Base-by-base conservation (phyloP, 2,113 vertebrate species). In the Clarias magur region DNA sequence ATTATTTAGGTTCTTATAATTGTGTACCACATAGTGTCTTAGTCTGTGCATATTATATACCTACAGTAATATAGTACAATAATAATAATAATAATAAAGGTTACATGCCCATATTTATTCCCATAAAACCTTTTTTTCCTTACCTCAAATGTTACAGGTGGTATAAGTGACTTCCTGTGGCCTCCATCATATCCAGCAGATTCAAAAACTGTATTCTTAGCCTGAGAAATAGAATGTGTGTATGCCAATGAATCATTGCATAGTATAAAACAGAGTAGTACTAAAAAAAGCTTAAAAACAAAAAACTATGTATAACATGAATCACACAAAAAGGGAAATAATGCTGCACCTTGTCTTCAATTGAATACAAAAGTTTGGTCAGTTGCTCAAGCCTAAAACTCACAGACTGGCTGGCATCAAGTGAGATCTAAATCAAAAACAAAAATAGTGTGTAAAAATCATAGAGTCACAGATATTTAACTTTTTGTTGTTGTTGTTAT, bases 81-180 rank as follows among this genome's bases (percentile, higher is more conserved):
- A 34, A 34, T 34, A 34, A 23, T 53, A 38, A 38, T 38, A 38
- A 38, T 38, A 38, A 53, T n/a, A 54, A 25, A 48, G 17, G n/a
- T 63, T 7, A 16, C 53, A 27, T 27, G 17, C 17, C 2, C 0
- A 30, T 30, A 23, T 48, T 67, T 10, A 38, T 84, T 27, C 19
- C 8, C 25, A 63, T 53, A 56, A 59, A 70, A n/a, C 7, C 3
- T 78, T 21, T 85, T 62, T 85, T 87, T 38, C 34, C 34, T 89
- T 88, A 99, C 98, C 96, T 99, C 98, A 85, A 99, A 99, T 2
- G 92, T 96, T 75, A 98, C 96, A 0, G 96, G 91, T 0, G 98
- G 97, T 80, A 99, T 99, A 82, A 98, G 94, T 59, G 97, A 99
- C 2, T 95, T 96, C 42, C 96, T 94, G 85, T 97, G 96, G 19